Base-by-base conservation (phyloP, 2,888 invertebrate species). In the Sarcophaga rosellei region DNA sequence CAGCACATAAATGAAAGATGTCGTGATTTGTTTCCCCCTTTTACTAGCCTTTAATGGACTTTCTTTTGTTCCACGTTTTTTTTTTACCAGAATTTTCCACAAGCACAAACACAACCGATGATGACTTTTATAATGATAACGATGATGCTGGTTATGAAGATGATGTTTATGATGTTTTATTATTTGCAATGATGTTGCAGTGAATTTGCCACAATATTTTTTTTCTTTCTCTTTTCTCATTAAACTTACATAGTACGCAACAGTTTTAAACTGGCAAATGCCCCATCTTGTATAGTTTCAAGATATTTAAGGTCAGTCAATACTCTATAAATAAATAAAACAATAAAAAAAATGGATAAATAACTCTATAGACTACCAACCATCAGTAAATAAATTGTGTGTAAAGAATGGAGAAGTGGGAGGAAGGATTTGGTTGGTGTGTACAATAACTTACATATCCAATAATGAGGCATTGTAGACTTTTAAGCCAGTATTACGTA, bases 401-500 rank as follows among this genome's bases (percentile, higher is more conserved):
- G 0, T 35, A 35, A 35, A 35, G 10, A 35, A 35, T 35, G 8
- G 8, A 10, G 10, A 10, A 35, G 35, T 8, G 35, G 10, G 35
- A 35, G 8, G 35, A 2, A 8, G 10, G 2, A 35, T 35, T 35
- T 35, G 10, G n/a, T 35, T 45, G 6, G 17, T 15, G 12, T 12
- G 15, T 53, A 15, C 2, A 3, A 4, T 53, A 65, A 89, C 93
- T 91, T 89, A 93, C 93, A 93, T 90, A 88, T 93, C 93, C 61
- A 91, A 84, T 77, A 93, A 80, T 4, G 92, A 90, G 8, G 89
- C 88, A 8, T 90, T 90, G 84, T 93, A 93, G 3, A 92, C 90
- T 88, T 90, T 92, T 53, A 93, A 85, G 3, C 92, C 93, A 12
- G 90, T 91, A n/a, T 88, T 90, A 20, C 93, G 91, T 35, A 93